Conservation (phyloP, 2,888 invertebrate genomes). For the Julus scandinavius region DNA sequence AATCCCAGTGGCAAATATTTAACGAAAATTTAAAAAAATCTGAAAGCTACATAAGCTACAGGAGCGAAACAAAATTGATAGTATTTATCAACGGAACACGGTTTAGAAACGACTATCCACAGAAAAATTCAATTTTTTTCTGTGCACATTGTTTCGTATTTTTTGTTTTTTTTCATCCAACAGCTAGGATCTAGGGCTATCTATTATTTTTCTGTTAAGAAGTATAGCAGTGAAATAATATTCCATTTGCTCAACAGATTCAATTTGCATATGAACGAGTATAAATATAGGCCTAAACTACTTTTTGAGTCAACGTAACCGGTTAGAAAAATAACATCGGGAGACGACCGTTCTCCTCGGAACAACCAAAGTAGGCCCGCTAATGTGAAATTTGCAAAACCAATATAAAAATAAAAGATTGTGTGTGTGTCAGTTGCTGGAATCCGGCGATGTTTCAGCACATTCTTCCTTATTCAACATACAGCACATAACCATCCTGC, state of each 20-base stretch:
- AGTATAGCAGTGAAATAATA: constrained; percentile 44
- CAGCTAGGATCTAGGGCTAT: constrained; percentile 42
- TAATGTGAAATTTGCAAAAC: constrained; percentile 55
- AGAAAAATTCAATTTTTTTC: constrained; percentile 50
- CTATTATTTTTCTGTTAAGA: constrained; percentile 46
- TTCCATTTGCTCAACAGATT: constrained; percentile 50
- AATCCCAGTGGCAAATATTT: not conserved
- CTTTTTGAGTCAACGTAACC: constrained; percentile 53
- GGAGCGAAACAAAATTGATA: constrained; percentile 9
- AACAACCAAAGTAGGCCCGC: constrained; percentile 54
- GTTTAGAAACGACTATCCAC: constrained; percentile 12
- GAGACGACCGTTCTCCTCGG: constrained; percentile 46
- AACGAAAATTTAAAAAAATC: not conserved
- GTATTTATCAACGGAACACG: constrained; percentile 20
- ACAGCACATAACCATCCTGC: not conserved
- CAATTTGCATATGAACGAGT: constrained; percentile 50
- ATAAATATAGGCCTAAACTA: constrained; percentile 47
- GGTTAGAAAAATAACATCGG: constrained; percentile 54
- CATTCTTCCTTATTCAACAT: constrained; percentile 44
- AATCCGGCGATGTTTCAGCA: constrained; percentile 34
- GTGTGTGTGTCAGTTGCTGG: constrained; percentile 52
- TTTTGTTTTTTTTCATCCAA: not conserved
- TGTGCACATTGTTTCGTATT: constrained; percentile 24
- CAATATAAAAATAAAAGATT: constrained; percentile 57
- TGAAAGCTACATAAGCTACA: not conserved